phyloP scores from a whole-genome alignment of 2,888 invertebrate genomes.

The Platycnemis pennipes region DNA sequence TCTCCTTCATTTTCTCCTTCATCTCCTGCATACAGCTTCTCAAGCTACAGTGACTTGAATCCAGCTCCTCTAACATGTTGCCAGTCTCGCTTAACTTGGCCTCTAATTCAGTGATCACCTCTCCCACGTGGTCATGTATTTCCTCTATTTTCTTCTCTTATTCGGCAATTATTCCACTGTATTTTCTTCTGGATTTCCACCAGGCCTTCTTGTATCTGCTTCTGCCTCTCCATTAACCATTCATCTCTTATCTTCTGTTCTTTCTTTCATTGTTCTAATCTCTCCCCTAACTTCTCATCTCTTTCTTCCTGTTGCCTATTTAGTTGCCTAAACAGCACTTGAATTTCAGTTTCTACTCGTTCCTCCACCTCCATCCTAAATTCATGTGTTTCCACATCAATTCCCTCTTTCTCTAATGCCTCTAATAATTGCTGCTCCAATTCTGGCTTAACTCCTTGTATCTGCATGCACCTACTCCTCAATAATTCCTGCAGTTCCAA shows the following conservation, averaged over 20 bases:
- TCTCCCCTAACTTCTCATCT: too few species aligned
- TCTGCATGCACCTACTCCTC: too few species aligned
- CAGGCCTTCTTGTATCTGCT: not conserved
- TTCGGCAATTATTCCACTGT: not conserved
- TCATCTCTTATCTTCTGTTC: not conserved
- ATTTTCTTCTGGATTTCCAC: not conserved
- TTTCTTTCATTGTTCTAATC: not conserved
- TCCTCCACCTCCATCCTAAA: too few species aligned
- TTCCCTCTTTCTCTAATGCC: too few species aligned
- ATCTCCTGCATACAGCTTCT: not conserved
- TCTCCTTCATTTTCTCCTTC: not conserved
- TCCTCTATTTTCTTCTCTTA: not conserved
- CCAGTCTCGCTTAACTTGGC: not conserved
- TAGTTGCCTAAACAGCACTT: too few species aligned
- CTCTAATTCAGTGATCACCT: not conserved
- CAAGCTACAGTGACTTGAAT: not conserved
- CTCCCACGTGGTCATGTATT: too few species aligned
- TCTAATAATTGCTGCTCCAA: too few species aligned
- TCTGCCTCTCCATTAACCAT: not conserved
- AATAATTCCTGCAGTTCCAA: too few species aligned
- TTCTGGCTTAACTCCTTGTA: too few species aligned
- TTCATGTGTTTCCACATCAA: too few species aligned
- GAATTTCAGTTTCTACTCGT: too few species aligned
- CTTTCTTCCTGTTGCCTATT: too few species aligned
- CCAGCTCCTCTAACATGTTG: not conserved